Evolutionary conservation across 2,797 vertebrate genomes (phyloP).

Genomic region (Hapalemur alaotrensis): DNA sequence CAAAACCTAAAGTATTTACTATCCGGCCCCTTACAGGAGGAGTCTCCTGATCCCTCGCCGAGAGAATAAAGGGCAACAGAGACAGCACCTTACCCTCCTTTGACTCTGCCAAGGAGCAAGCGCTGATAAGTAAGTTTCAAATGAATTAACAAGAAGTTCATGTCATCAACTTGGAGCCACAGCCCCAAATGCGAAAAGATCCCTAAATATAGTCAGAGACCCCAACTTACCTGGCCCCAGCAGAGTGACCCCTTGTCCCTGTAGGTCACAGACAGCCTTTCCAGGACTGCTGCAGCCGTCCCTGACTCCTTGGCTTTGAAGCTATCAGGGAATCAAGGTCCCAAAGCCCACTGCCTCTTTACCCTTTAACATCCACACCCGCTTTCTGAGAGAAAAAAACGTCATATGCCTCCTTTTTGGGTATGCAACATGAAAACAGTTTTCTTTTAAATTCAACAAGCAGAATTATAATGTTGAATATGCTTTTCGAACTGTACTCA

Average conservation of each 20-base stretch:
- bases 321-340: not conserved
- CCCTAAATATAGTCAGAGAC: not conserved
- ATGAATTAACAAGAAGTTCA: not conserved
- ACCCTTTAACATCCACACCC: not conserved
- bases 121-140: not conserved
- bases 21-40: not conserved
- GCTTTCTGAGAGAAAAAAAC: constrained; percentile 9
- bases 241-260: not conserved
- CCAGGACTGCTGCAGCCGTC: not conserved
- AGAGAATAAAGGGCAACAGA: not conserved
- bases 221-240: not conserved
- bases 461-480: not conserved
- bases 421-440: not conserved
- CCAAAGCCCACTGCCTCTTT: not conserved
- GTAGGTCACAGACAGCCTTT: not conserved
- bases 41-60: not conserved
- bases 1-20: not conserved
- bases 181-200: not conserved
- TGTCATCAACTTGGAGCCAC: not conserved
- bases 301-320: not conserved
- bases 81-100: not conserved
- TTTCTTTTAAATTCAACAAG: not conserved
- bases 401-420: not conserved
- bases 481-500: not conserved
- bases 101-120: not conserved